phyloP scores from a whole-genome alignment of 1,140 invertebrate species.

The Atta colombica region DNA sequence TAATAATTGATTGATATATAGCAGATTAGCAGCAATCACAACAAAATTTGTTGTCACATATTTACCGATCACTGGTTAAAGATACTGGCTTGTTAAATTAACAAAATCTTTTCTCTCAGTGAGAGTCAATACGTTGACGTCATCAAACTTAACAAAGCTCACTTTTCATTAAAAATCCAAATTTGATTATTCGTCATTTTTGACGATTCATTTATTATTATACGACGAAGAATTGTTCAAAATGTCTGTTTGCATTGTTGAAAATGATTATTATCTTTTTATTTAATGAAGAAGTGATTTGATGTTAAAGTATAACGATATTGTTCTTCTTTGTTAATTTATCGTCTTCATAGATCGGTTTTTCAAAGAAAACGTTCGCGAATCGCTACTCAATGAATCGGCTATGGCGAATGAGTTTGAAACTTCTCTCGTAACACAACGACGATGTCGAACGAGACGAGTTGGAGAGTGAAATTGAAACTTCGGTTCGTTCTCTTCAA shows the following conservation, averaged over 20 bases:
- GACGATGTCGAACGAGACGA: conserved; percentile 47
- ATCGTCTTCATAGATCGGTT: conserved; percentile 21
- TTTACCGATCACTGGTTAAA: too few relatives aligned
- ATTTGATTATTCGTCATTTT: neutral
- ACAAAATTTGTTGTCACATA: too few relatives aligned
- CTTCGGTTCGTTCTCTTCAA: conserved; percentile 49
- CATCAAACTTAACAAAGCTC: neutral
- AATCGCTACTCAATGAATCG: neutral
- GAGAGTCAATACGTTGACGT: neutral
- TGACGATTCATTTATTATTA: neutral
- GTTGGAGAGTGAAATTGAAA: conserved; percentile 62
- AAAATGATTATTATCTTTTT: neutral
- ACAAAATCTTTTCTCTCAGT: too few relatives aligned
- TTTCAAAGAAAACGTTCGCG: conserved; percentile 43
- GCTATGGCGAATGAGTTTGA: conserved; percentile 47
- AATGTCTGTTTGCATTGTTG: neutral
- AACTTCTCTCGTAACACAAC: conserved; percentile 47
- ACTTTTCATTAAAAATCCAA: neutral
- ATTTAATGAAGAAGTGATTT: neutral
- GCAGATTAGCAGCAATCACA: too few relatives aligned
- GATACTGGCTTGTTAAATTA: too few relatives aligned
- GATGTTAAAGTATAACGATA: neutral
- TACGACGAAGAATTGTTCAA: neutral
- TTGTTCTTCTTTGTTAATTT: conserved; percentile 44
- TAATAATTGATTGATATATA: too few relatives aligned